Evolutionary conservation across 2,113 vertebrate species (phyloP).

Genomic region (Myodes glareolus): DNA sequence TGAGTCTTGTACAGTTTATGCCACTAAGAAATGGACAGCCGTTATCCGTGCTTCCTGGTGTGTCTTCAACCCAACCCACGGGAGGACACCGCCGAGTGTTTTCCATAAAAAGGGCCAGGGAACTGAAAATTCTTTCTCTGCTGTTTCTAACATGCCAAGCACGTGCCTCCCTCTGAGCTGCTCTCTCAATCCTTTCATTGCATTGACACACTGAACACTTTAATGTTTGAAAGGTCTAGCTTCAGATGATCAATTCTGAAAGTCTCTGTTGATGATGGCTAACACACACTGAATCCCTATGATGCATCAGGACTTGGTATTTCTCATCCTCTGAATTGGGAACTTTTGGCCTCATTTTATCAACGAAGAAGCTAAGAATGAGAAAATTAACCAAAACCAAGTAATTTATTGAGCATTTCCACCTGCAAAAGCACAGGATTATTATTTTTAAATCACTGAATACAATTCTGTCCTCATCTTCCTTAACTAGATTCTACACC

Average conservation of each 20-base stretch:
- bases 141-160: too few species aligned
- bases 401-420: neutral
- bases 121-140: neutral
- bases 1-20: neutral
- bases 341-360: neutral
- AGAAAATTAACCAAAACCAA: neutral
- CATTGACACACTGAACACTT: neutral
- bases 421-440: neutral
- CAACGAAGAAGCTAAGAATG: neutral
- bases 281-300: neutral
- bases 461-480: neutral
- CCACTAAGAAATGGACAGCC: neutral
- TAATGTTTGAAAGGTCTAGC: neutral
- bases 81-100: neutral
- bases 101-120: neutral
- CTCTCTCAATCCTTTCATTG: neutral
- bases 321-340: neutral
- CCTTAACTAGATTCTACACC: neutral
- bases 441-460: neutral
- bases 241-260: slow-evolving; percentile 6
- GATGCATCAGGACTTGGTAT: neutral
- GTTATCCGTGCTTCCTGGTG: too few species aligned
- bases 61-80: neutral
- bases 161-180: neutral
- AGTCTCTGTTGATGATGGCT: neutral